Evolutionary conservation across 1,140 invertebrate genomes (phyloP).

Genomic region (Chionoecetes opilio): DNA sequence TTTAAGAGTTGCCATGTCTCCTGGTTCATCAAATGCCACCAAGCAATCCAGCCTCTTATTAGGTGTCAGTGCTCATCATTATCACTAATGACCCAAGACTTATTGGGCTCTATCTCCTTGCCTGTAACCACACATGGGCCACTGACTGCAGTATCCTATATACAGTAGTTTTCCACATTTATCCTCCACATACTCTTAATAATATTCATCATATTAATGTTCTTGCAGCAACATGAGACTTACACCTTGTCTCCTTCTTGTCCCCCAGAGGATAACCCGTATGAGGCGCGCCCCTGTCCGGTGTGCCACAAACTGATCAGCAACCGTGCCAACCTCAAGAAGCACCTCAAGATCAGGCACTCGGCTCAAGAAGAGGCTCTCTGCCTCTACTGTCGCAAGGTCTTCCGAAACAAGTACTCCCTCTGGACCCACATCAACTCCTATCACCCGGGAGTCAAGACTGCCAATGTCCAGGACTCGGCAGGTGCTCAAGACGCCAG

Average conservation of each 20-base stretch:
- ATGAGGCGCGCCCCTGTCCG: conserved; percentile 83
- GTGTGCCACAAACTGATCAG: conserved; percentile 84
- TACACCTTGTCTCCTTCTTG: neutral
- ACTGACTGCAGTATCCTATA: too few species aligned
- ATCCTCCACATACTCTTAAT: too few species aligned
- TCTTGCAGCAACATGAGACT: neutral
- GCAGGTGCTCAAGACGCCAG: conserved; percentile 49
- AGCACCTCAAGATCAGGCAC: conserved; percentile 84
- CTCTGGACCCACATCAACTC: conserved; percentile 83
- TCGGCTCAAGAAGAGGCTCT: conserved; percentile 85
- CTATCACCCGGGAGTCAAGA: conserved; percentile 82
- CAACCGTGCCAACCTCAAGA: conserved; percentile 84
- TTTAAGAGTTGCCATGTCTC: too few species aligned
- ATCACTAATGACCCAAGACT: too few species aligned
- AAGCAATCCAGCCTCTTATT: too few species aligned
- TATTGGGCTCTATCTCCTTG: too few species aligned
- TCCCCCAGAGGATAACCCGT: conserved; percentile 81
- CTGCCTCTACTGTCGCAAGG: conserved; percentile 81
- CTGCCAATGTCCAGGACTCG: conserved; percentile 51
- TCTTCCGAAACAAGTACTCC: conserved; percentile 82
- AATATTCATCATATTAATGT: too few species aligned
- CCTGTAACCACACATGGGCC: too few species aligned
- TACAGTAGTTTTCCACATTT: too few species aligned
- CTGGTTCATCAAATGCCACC: too few species aligned
- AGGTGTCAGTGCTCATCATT: too few species aligned